phyloP scores from a whole-genome alignment of 2,797 vertebrate genomes.

The Scolopax bukidnonensis region DNA sequence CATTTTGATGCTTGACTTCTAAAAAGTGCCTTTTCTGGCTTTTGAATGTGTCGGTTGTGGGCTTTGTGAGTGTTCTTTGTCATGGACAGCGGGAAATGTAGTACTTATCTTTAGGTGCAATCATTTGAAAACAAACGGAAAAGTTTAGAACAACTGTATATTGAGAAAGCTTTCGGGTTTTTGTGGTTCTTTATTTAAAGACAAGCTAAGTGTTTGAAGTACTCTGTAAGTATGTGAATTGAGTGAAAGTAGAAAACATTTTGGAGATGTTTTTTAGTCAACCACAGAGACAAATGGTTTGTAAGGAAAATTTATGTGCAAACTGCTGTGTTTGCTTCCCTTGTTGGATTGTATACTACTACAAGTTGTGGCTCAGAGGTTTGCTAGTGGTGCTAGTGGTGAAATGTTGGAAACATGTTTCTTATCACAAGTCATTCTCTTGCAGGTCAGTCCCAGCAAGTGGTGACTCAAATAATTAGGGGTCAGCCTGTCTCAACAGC shows the following conservation, averaged over 20 bases:
- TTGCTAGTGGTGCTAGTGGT: not conserved
- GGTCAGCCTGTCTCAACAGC: slow-evolving; percentile 93
- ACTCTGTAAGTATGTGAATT: not conserved
- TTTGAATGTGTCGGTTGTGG: not conserved
- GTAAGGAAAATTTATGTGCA: not conserved
- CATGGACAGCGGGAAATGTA: not conserved
- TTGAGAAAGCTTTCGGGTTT: not conserved
- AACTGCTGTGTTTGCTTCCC: not conserved
- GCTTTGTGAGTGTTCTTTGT: not conserved
- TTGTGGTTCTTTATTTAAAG: not conserved
- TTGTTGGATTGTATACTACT: not conserved
- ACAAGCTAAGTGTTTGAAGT: not conserved
- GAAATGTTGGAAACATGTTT: not conserved
- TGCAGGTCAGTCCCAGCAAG: slow-evolving; percentile 89
- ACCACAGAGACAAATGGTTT: not conserved
- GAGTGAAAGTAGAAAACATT: not conserved
- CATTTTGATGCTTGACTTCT: not conserved
- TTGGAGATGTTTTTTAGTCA: not conserved
- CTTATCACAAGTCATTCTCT: not conserved
- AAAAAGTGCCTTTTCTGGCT: not conserved
- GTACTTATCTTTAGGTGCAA: not conserved
- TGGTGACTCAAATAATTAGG: slow-evolving; percentile 94
- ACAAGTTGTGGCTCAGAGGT: not conserved
- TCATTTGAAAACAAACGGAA: not conserved
- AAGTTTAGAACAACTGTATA: not conserved